A percentile compares a stretch with the other conserved stretches of the same genome.
Conservation (phyloP, 2,797 vertebrate genomes). For the Dicrostonyx torquatus region DNA sequence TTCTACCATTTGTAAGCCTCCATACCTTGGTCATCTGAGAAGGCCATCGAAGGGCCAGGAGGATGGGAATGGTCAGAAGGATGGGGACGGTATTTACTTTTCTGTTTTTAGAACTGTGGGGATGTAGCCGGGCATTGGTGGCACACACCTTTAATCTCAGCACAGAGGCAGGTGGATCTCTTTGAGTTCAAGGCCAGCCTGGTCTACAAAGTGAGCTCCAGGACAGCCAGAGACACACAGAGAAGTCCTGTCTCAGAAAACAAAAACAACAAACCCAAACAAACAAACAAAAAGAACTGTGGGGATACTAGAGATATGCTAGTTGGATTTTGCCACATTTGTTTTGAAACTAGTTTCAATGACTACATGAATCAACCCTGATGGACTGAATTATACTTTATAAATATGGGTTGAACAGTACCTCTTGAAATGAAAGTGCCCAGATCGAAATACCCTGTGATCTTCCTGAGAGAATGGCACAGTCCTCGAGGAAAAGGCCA, state of each 20-base stretch:
- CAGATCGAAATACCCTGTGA: conserved; percentile 82
- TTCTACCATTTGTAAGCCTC: background rate
- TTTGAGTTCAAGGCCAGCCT: background rate
- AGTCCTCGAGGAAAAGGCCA: conserved; percentile 82
- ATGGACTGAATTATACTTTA: conserved; percentile 83
- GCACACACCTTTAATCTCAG: background rate
- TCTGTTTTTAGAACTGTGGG: conserved; percentile 32
- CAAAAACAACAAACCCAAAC: background rate
- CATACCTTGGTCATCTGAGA: background rate
- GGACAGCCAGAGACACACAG: background rate
- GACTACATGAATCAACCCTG: conserved; percentile 82
- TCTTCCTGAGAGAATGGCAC: conserved; percentile 80
- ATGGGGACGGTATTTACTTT: background rate
- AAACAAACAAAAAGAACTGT: background rate
- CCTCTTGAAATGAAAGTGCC: conserved; percentile 82
- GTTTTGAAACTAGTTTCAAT: conserved; percentile 82
- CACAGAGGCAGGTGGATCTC: background rate
- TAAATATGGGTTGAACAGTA: conserved; percentile 85
- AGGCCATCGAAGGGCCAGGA: background rate
- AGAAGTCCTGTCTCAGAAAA: background rate
- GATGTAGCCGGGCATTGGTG: conserved; percentile 54
- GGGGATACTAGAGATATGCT: conserved; percentile 71
- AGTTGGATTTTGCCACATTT: conserved; percentile 79
- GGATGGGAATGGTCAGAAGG: conserved; percentile 13
- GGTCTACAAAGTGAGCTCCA: background rate